Percentiles rank a stretch among this genome's conserved stretches.
phyloP scores from a whole-genome alignment of 2,113 vertebrate species.

The Hippocampus zosterae region DNA sequence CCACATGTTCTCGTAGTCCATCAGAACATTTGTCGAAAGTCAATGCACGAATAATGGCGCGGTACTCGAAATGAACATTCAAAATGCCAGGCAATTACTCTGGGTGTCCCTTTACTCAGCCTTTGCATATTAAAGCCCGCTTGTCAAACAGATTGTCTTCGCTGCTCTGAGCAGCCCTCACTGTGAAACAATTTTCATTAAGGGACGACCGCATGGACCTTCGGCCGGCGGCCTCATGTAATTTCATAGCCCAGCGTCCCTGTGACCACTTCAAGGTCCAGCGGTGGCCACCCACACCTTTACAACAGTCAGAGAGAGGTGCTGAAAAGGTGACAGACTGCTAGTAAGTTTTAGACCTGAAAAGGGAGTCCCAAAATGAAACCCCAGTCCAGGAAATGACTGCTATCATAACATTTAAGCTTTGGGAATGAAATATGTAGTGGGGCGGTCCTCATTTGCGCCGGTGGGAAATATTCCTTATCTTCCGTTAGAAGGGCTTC shows the following conservation, averaged over 20 bases:
- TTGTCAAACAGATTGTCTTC: conserved; percentile 64
- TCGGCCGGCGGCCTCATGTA: conserved; percentile 51
- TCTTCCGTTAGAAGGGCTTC: background rate
- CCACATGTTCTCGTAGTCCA: conserved; percentile 42
- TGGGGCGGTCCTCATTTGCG: conserved; percentile 34
- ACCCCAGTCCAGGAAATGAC: conserved; percentile 55
- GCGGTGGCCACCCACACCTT: conserved; percentile 57
- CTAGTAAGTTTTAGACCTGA: conserved; percentile 38
- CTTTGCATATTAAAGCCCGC: conserved; percentile 50
- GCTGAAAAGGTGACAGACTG: conserved; percentile 52
- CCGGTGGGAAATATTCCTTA: conserved; percentile 4
- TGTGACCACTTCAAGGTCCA: conserved; percentile 50
- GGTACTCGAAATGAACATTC: conserved; percentile 54
- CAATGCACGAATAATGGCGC: conserved; percentile 23
- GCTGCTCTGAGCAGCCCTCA: conserved; percentile 43
- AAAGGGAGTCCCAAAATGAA: conserved; percentile 50
- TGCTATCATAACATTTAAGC: conserved; percentile 45
- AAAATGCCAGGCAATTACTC: conserved; percentile 52
- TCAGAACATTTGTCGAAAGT: conserved; percentile 35
- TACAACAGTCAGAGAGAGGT: conserved; percentile 49
- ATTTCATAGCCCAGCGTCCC: conserved; percentile 65
- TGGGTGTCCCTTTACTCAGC: conserved; percentile 52
- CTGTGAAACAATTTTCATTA: conserved; percentile 58
- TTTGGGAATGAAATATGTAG: conserved; percentile 42
- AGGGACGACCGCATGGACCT: conserved; percentile 50